Evolutionary conservation across 2,888 invertebrate genomes (phyloP).

Genomic region (Drosophila borborema): DNA sequence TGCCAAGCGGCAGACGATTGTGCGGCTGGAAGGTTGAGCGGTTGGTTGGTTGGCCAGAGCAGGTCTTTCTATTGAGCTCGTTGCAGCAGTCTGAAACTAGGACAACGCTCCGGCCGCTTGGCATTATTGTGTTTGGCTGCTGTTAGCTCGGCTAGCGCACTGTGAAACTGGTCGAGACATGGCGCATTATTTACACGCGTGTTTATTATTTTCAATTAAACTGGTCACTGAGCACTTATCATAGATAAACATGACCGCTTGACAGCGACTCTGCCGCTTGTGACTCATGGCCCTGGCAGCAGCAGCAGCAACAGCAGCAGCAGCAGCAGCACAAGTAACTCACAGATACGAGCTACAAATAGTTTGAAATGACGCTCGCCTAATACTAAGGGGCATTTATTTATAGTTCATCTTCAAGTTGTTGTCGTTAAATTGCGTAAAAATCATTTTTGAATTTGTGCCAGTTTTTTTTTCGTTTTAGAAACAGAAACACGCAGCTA

Average conservation of each 20-base stretch:
- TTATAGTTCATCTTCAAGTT: constrained; percentile 75
- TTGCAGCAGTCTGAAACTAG: constrained; percentile 34
- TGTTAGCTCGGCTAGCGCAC: constrained; percentile 20
- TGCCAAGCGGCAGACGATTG: constrained; percentile 18
- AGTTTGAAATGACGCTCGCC: constrained; percentile 43
- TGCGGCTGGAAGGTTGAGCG: background rate
- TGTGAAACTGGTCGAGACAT: constrained; percentile 52
- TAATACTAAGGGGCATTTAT: constrained; percentile 67
- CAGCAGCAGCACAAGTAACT: constrained; percentile 45
- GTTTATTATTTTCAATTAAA: constrained; percentile 79
- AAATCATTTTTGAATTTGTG: constrained; percentile 79
- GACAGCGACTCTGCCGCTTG: constrained; percentile 17
- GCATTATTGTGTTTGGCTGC: constrained; percentile 28
- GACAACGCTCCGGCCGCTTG: constrained; percentile 36
- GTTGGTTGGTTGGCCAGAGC: constrained; percentile 2
- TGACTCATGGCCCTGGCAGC: constrained; percentile 60
- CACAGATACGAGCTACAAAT: constrained; percentile 62
- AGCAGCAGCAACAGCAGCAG: background rate
- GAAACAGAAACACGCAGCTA: constrained; percentile 41
- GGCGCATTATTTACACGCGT: constrained; percentile 76
- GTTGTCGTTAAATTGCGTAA: constrained; percentile 81
- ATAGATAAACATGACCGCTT: constrained; percentile 62
- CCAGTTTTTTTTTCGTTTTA: constrained; percentile 58
- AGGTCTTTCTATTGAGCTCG: constrained; percentile 35
- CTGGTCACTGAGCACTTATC: constrained; percentile 59